A percentile compares a stretch with the other conserved stretches of the same genome.
Conservation (phyloP, 2,888 invertebrate genomes). For the Eubasilissa splendida region DNA sequence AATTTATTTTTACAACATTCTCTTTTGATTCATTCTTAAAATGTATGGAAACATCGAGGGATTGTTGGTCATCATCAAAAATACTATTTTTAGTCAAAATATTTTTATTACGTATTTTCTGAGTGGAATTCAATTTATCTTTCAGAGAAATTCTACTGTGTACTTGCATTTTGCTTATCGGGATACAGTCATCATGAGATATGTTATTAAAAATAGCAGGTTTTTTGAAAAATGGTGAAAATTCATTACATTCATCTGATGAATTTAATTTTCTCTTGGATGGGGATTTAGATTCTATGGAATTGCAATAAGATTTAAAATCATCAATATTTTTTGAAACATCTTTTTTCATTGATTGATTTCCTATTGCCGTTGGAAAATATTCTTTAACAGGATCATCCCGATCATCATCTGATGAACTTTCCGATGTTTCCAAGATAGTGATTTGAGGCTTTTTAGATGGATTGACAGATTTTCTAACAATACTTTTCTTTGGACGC, state of each 20-base stretch:
- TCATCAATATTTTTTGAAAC: background rate
- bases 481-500: conserved; percentile 32
- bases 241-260: conserved; percentile 60
- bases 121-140: conserved; percentile 40
- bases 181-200: conserved; percentile 4
- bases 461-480: conserved; percentile 2
- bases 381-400: background rate
- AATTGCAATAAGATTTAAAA: background rate
- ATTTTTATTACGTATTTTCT: conserved; percentile 28
- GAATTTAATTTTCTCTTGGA: conserved; percentile 63
- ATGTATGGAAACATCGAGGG: background rate
- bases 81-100: conserved; percentile 36
- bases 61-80: conserved; percentile 11
- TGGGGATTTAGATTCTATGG: background rate
- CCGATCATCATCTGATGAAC: conserved; percentile 60
- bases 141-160: conserved; percentile 14
- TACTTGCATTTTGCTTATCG: conserved; percentile 4
- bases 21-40: conserved; percentile 20
- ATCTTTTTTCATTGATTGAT: background rate
- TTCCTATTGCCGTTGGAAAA: too few species aligned
- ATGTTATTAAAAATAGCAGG: conserved; percentile 60
- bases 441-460: conserved; percentile 45
- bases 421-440: conserved; percentile 54
- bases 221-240: conserved; percentile 68
- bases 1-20: background rate